Conservation (phyloP, 2,113 vertebrate species). For the Vicugna pacos region DNA sequence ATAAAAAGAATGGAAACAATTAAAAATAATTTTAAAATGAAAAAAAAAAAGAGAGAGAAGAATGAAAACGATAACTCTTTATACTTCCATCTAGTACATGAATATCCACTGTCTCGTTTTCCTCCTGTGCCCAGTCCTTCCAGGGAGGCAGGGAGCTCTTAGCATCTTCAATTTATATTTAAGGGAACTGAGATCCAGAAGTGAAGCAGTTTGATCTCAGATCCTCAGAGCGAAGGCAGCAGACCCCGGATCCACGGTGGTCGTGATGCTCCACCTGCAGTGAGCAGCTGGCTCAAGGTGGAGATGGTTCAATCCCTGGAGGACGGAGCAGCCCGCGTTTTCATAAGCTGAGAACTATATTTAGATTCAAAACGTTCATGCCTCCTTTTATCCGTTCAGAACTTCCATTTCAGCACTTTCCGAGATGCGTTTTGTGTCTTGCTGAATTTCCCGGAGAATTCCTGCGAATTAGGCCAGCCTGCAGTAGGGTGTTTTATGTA, state of each 20-base stretch:
- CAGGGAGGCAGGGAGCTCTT: too few relatives aligned
- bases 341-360: not conserved
- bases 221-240: too few relatives aligned
- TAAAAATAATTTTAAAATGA: not conserved
- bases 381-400: constrained; percentile 40
- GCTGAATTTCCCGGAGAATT: constrained; percentile 54
- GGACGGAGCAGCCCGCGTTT: not conserved
- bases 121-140: not conserved
- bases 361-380: constrained; percentile 15
- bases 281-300: not conserved
- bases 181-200: not conserved
- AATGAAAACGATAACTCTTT: not conserved
- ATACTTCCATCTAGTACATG: not conserved
- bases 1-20: not conserved
- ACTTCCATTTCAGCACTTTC: constrained; percentile 71
- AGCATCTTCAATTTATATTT: not conserved
- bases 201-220: not conserved
- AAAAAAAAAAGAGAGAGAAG: not conserved
- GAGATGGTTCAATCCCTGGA: not conserved
- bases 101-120: too few relatives aligned
- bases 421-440: not conserved
- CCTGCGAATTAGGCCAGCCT: constrained; percentile 21
- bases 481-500: constrained; percentile 61
- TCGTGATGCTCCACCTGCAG: not conserved
- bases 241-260: accelerated